These are phyloP conservation scores for Flabesymbios commensalis DNA, from an alignment of 2,888 invertebrate species.

Conservation along the genomic window DNA sequence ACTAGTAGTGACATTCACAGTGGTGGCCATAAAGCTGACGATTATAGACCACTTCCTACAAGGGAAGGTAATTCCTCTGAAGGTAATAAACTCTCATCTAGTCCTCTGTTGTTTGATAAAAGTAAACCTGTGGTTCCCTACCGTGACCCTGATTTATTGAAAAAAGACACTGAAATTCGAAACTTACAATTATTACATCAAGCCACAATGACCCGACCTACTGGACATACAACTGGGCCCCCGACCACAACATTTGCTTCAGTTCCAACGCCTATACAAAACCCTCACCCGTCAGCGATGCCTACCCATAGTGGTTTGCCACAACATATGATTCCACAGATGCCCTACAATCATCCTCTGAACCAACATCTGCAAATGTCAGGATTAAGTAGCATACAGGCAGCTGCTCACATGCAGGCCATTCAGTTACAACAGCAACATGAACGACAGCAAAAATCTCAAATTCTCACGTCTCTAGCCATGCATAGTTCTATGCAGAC, in stretches of 20 bases:
- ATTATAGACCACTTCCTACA: background rate
- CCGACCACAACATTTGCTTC: no score
- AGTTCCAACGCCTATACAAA: no score
- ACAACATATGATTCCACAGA: constrained; percentile 38
- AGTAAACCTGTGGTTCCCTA: constrained; percentile 16
- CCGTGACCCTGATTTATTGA: constrained; percentile 25
- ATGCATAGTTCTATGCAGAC: constrained; percentile 15
- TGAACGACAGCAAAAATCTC: constrained; percentile 18
- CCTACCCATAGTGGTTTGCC: background rate
- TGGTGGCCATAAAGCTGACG: constrained; percentile 32
- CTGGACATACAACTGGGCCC: no score
- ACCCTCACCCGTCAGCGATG: background rate
- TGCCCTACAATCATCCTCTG: constrained; percentile 48
- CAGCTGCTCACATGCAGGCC: constrained; percentile 42
- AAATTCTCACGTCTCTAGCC: background rate
- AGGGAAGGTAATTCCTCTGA: background rate
- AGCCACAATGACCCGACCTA: no score
- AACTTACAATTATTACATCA: no score
- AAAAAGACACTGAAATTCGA: constrained; percentile 16
- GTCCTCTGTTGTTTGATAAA: constrained; percentile 18
- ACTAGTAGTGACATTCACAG: constrained; percentile 42
- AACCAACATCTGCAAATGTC: background rate
- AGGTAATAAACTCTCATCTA: background rate
- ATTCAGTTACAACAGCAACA: constrained; percentile 30
- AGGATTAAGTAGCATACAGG: constrained; percentile 19